Base-by-base conservation (phyloP, 2,888 invertebrate species). In the Xylota segnis region DNA sequence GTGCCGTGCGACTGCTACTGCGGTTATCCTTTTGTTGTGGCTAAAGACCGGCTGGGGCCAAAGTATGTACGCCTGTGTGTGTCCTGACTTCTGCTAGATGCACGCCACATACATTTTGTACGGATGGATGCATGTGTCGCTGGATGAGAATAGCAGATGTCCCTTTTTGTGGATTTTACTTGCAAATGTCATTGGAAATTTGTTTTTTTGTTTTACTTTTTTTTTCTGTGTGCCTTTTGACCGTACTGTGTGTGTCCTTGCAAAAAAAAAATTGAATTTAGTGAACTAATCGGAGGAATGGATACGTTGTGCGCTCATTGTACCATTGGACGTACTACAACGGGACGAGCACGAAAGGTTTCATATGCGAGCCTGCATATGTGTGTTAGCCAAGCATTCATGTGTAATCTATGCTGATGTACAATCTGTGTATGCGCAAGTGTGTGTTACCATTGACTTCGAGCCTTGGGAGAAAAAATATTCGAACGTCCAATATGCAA, bases 161-260 rank as follows among this genome's bases (percentile, higher is more conserved):
- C 32, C 50, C 61, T 40, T 79, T 84, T 65, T 70, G 70, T 75
- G 65, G 65, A 79, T 75, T 75, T 75, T 71, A 79, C 79, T 84
- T 79, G 84, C 79, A 84, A 84, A 84, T 84, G 70, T 84, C 84
- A 81, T 68, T 74, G 78, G 29, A 45, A 47, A 65, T 68, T 66
- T 16, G 40, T 71, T 47, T 66, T 50, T 52, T 1, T 14, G 43
- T 65, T 34, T 10, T 16, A 23, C 3, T 54, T 27, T 43, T 23
- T 23, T 23, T 23, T 2, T 23, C 23, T 23, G 23, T 58, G 40
- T 9, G 1, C 23, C 23, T 7, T 50, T 18, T 32, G 23, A 10
- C 4, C 18, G 18, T 27, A 16, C 56, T 50, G 37, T 56, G 32
- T 66, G 47, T 71, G 71, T 70, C 52, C 68, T 75, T 61, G 59